Evolutionary conservation across 2,113 vertebrate genomes (phyloP).

Genomic region (Cyprinodon variegatus): DNA sequence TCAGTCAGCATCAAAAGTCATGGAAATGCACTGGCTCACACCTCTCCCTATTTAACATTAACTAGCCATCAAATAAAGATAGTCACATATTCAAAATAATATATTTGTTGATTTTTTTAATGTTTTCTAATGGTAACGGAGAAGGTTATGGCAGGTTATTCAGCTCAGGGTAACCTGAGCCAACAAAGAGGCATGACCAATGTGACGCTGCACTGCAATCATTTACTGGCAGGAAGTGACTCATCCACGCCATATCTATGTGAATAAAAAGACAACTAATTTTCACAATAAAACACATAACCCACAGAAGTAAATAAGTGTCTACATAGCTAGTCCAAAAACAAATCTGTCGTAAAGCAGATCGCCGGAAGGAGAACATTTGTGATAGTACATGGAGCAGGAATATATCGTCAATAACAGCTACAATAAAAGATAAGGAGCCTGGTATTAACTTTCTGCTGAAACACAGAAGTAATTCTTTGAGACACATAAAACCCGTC

Average conservation of each 20-base stretch:
- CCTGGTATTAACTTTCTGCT: not conserved
- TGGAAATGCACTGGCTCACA: not conserved
- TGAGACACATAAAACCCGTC: not conserved
- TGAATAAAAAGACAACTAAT: slow-evolving; percentile 23
- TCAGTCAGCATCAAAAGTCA: slow-evolving; percentile 20
- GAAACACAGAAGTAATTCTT: not conserved
- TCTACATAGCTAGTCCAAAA: not conserved
- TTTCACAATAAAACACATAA: slow-evolving; percentile 14
- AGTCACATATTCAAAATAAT: not conserved
- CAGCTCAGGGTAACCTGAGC: slow-evolving; percentile 30
- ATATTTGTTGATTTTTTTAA: slow-evolving; percentile 4
- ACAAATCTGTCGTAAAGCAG: not conserved
- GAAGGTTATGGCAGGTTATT: slow-evolving; percentile 9
- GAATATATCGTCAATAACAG: not conserved
- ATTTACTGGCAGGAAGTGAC: slow-evolving; percentile 63
- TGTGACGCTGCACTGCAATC: slow-evolving; percentile 1
- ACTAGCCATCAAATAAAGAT: not conserved
- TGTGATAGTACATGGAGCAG: not conserved
- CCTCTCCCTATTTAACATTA: not conserved
- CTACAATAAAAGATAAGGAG: not conserved
- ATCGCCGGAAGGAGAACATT: not conserved
- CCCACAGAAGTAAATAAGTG: slow-evolving; percentile 13
- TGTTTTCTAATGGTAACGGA: not conserved
- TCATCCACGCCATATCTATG: slow-evolving; percentile 32
- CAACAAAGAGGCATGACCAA: slow-evolving; percentile 18